Evolutionary conservation across 2,797 vertebrate genomes (phyloP), one percentile per base, ranked within the genome.

Genomic region (Coccyzus lansbergi): DNA sequence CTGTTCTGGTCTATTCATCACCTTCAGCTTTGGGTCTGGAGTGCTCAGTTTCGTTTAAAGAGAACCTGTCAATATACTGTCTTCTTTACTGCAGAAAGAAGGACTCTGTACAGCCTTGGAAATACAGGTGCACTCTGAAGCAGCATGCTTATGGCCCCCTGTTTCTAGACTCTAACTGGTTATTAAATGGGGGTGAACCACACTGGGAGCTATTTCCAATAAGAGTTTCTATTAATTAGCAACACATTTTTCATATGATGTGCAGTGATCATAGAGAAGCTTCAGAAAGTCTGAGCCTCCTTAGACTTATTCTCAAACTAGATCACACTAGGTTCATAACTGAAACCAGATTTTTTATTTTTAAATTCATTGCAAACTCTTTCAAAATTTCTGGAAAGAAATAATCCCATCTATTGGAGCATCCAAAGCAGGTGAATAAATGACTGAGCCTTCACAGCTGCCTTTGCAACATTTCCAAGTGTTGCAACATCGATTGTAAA

Each of bases 1-100:
- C 59, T 44, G 31, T 49, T 95, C 38, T 72, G 34, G 49, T 53
- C 38, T 7, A 2, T 52, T 48, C 25, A 20, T 20, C 14, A 15
- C 46, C n/a, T 42, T 58, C 74, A 88, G 42, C n/a, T 82, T 15
- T 40, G n/a, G 44, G 9, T 59, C 24, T 38, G 72, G 4, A n/a
- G 33, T 7, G 44, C 53, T 90, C 40, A 52, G 40, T 42, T 46
- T 38, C 59, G n/a, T 31, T 4, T 3, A 31, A 65, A 33, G 21
- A 38, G 42, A 59, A 78, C 16, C n/a, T 65, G 15, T n/a, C 20
- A 53, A 49, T 9, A 4, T 0, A 0, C 22, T 49, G 59, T 26
- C 15, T 53, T 21, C 44, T 31, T 40, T 7, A 3, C 60, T 81
- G n/a, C 21, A 0, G 4, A 65, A 77, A 51, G 55, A 81, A 79